Evolutionary conservation across 1,140 invertebrate genomes (phyloP), one percentile per base, ranked within the genome.

Genomic region (Lasioglossum albipes): DNA sequence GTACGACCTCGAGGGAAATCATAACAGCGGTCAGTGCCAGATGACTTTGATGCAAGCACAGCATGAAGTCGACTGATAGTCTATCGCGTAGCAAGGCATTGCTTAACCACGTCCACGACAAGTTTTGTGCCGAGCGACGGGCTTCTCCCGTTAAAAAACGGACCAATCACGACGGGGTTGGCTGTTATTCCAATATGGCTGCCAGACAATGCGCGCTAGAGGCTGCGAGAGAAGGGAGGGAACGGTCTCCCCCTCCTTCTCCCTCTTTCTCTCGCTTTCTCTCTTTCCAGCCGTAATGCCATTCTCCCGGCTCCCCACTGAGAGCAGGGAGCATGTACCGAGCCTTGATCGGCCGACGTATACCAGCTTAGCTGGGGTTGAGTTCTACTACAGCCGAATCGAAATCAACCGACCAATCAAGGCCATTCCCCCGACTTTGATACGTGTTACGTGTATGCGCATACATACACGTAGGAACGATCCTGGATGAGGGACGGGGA

Each of bases 151-250:
- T 90, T 90, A 92, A 92, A 92, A 91, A 93, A 91, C 91, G 83
- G 89, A 92, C 92, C 92, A 93, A 93, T 93, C 91, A 83, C 89
- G 88, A 82, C 85, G 88, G 87, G 90, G 88, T 90, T 91, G 89
- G 90, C 89, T 91, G 88, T 90, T 89, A 89, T 87, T 91, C 89
- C 91, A 93, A 91, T 89, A 93, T 92, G 92, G 92, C 91, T 90
- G 92, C 91, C 92, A 91, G 90, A 91, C 91, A 92, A 91, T 91
- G 86, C 87, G 87, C 87, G 89, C 41, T 68, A 67, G 86, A 83
- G 70, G 82, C 57, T 79, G 82, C 79, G 81, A 73, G 80, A 84
- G 81, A 84, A 83, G 81, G 84, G 91, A 89, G 91, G 88, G 91
- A 90, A 59, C 90, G 90, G 87, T 90, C 88, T 90, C 89, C 91